Conservation (phyloP, 2,113 vertebrate species). For the Arizona elegans region DNA sequence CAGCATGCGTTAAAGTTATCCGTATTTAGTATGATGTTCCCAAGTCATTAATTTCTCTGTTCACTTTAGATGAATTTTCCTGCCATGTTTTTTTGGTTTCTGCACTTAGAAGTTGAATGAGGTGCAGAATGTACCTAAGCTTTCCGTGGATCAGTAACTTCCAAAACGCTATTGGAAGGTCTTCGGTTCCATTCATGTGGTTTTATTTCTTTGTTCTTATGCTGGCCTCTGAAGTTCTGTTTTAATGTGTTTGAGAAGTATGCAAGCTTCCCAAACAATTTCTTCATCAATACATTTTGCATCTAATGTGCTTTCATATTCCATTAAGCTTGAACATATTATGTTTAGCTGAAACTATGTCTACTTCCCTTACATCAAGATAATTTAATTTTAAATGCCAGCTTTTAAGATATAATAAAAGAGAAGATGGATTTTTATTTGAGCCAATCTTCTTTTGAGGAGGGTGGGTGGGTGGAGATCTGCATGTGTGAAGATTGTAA, state of each 20-base stretch:
- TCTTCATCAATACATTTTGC: background rate
- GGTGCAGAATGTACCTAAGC: accelerated
- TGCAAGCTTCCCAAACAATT: accelerated
- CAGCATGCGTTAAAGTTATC: accelerated
- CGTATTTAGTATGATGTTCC: background rate
- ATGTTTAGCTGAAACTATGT: background rate
- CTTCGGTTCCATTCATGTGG: background rate
- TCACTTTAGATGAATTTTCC: background rate
- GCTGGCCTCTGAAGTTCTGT: constrained; percentile 11
- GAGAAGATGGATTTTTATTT: background rate
- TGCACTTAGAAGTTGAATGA: background rate
- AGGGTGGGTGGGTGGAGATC: background rate
- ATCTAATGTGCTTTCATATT: background rate
- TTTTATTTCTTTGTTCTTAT: background rate
- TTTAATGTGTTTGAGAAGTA: constrained; percentile 3
- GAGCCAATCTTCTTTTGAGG: background rate
- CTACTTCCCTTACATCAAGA: background rate
- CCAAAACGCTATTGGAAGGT: background rate
- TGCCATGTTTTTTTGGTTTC: background rate
- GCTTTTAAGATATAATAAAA: no score
- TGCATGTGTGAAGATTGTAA: background rate
- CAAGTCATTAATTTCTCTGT: background rate
- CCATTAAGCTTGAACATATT: constrained; percentile 15
- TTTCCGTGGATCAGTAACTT: accelerated
- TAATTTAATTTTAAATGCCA: no score